A percentile compares a stretch with the other conserved stretches of the same genome.
Evolutionary conservation across 2,113 vertebrate genomes (phyloP).

Genomic region (Muntiacus reevesi): DNA sequence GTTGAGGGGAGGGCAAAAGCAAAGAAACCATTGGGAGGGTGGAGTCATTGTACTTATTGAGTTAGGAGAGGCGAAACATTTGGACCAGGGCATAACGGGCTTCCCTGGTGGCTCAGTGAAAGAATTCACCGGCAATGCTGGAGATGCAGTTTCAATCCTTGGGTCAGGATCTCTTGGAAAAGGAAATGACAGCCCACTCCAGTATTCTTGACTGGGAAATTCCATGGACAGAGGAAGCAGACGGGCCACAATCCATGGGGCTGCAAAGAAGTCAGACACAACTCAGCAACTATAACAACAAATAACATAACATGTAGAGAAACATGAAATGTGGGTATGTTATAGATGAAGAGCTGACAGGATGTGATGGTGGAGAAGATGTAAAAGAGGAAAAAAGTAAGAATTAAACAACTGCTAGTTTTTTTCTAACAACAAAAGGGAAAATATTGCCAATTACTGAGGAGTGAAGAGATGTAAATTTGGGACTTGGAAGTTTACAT

Average conservation of each 20-base stretch:
- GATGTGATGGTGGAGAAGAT: too few relatives aligned
- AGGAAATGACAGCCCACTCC: not conserved
- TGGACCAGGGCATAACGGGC: not conserved
- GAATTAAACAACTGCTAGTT: not conserved
- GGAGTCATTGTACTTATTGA: not conserved
- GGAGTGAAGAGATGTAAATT: not conserved
- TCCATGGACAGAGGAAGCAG: not conserved
- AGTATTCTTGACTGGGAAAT: not conserved
- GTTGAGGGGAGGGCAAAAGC: not conserved
- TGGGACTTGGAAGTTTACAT: not conserved
- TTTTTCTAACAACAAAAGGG: not conserved
- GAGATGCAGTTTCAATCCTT: fast-evolving
- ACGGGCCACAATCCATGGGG: not conserved
- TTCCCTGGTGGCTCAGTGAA: not conserved
- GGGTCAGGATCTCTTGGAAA: not conserved
- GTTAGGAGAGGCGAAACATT: not conserved
- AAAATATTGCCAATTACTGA: not conserved
- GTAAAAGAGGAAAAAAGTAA: not conserved
- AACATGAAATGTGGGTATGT: not conserved
- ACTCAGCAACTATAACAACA: not conserved
- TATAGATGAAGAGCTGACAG: not conserved
- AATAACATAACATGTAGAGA: not conserved
- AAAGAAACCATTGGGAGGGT: not conserved
- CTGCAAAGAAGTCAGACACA: not conserved
- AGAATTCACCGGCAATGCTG: not conserved